phyloP scores from a whole-genome alignment of 2,797 vertebrate genomes.

The Tarsius wallacei region DNA sequence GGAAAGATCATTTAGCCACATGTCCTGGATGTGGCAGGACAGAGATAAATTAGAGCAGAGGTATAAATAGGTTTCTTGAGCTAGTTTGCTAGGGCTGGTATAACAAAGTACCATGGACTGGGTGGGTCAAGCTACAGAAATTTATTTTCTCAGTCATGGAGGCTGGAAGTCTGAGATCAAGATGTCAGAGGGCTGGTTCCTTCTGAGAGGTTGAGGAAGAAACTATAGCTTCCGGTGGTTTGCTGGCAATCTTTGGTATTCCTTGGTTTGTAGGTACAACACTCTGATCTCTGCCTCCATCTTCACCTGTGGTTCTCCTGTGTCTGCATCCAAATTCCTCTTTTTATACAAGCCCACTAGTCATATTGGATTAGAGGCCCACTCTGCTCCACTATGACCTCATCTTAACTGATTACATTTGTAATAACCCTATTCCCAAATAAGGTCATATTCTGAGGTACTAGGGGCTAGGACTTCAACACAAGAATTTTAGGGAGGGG shows the following conservation, averaged over 20 bases:
- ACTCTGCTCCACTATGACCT: neutral
- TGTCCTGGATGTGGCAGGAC: too few species aligned
- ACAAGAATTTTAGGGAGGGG: neutral
- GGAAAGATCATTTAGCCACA: neutral
- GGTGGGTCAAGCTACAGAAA: neutral
- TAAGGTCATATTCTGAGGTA: neutral
- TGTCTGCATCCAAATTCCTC: neutral
- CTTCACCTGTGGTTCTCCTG: neutral
- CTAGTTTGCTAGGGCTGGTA: neutral
- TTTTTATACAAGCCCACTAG: neutral
- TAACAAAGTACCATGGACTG: rapidly evolving
- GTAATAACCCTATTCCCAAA: neutral
- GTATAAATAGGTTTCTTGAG: neutral
- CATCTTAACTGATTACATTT: neutral
- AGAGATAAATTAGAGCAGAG: neutral
- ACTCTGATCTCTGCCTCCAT: neutral
- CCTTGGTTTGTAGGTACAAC: neutral
- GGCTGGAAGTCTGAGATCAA: neutral
- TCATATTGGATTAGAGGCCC: neutral
- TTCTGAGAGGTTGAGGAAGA: neutral
- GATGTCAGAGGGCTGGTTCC: neutral
- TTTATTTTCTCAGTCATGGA: neutral
- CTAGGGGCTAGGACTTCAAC: neutral
- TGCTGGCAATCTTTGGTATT: neutral
- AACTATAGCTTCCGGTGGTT: neutral